Conservation (phyloP, 1,140 invertebrate species). For the Caenorhabditis latens region DNA sequence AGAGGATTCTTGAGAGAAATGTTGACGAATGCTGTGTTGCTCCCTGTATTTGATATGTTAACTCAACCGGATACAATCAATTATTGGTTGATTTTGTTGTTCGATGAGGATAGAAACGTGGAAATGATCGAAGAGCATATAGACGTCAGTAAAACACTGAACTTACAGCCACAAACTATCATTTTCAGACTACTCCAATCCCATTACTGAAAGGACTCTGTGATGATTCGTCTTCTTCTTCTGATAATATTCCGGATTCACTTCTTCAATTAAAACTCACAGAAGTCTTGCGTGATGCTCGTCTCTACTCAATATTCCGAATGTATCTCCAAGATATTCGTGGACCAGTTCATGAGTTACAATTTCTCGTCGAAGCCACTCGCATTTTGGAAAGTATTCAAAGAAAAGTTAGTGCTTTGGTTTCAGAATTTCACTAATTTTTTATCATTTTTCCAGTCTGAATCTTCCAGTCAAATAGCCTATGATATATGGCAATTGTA, state of each 20-base stretch:
- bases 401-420: conserved; percentile 52
- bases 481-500: conserved; percentile 63
- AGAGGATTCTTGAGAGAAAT: conserved; percentile 67
- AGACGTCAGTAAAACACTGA: background rate
- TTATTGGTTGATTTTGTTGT: conserved; percentile 64
- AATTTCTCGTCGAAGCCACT: conserved; percentile 64
- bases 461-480: conserved; percentile 44
- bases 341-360: conserved; percentile 66
- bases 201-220: conserved; percentile 60
- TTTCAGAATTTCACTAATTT: background rate
- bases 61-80: conserved; percentile 69
- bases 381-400: conserved; percentile 66
- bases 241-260: conserved; percentile 62
- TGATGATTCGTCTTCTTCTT: conserved; percentile 1
- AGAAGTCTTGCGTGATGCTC: conserved; percentile 64
- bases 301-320: conserved; percentile 65
- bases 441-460: conserved; percentile 46
- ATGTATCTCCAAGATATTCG: conserved; percentile 64
- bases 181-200: conserved; percentile 55
- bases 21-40: conserved; percentile 63
- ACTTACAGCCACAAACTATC: background rate
- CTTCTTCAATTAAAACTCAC: conserved; percentile 66
- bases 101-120: conserved; percentile 47
- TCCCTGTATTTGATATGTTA: conserved; percentile 65
- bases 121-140: conserved; percentile 9